These are phyloP conservation scores for Momotus momota DNA, from an alignment of 2,797 vertebrate genomes.

Conservation along the genomic window DNA sequence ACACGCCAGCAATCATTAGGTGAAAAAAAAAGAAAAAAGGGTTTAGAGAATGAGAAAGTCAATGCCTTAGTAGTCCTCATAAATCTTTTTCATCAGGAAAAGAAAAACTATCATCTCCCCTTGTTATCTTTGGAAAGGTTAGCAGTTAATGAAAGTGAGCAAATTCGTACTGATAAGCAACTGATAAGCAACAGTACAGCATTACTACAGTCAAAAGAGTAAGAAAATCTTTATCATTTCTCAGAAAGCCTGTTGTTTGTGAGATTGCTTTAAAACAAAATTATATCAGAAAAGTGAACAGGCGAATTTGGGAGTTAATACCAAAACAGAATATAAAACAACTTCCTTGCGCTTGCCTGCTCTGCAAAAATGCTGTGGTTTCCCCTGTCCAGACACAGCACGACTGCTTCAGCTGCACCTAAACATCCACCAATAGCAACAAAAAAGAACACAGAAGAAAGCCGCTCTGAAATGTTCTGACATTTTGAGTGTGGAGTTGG, in stretches of 20 bases:
- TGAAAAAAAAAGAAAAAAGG: background rate
- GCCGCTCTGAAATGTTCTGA: background rate
- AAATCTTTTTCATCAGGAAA: conserved; percentile 55
- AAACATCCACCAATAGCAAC: background rate
- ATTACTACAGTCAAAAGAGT: conserved; percentile 14
- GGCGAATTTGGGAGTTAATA: background rate
- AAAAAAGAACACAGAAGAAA: background rate
- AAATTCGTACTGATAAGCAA: conserved; percentile 68
- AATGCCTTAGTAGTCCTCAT: background rate
- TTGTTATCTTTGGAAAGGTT: conserved; percentile 68
- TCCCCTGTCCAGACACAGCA: background rate
- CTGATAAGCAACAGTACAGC: background rate
- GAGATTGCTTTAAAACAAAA: conserved; percentile 49
- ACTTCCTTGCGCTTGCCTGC: background rate
- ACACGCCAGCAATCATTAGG: background rate
- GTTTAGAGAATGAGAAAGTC: conserved; percentile 16
- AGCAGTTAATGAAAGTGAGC: conserved; percentile 73
- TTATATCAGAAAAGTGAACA: background rate
- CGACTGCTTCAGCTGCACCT: background rate
- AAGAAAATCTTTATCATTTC: conserved; percentile 41
- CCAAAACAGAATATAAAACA: background rate
- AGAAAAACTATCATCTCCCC: conserved; percentile 55
- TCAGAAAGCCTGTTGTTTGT: conserved; percentile 55
- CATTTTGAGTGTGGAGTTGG: background rate
- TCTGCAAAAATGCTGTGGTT: conserved; percentile 18